Evolutionary conservation across 2,113 vertebrate genomes (phyloP), one percentile per base, ranked within the genome.

Genomic region (Oostethus manadensis): DNA sequence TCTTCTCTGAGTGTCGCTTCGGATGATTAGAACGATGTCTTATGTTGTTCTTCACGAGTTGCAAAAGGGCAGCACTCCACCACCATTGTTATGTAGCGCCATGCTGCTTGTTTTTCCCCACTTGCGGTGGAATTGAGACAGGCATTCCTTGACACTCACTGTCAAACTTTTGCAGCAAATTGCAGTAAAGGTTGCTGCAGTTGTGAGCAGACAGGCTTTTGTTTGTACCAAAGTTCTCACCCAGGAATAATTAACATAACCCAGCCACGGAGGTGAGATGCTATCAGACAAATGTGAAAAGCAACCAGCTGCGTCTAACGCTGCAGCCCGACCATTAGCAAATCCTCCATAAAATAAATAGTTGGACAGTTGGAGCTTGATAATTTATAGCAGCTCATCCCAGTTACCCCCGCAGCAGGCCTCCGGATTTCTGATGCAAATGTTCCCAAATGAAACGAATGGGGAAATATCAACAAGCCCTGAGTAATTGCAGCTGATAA

Each of bases 401-500:
- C 51, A 1, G 81, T 79, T 78, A 74, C 74, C 83, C 85, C 83
- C 73, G 73, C 83, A 86, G 84, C 84, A 54, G 73, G 76, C 87
- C 76, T 80, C 79, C 75, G 80, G 80, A 84, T 79, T 82, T 80
- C 64, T 70, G 57, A 86, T 85, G 84, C 75, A 81, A 78, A 85
- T 88, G 64, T 81, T 86, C 64, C 78, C 80, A 70, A 87, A 84
- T 83, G 71, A 79, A 88, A 85, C 71, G 74, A 85, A 83, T 73
- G 54, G 79, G 53, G 71, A 84, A 87, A 86, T 83, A 86, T 88
- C 85, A 87, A 85, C 84, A 83, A 77, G 73, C 70, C 68, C 74
- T 71, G 76, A 87, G 80, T 86, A 87, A 86, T 86, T 87, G 83
- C 74, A 15, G 57, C 77, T 87, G 82, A 81, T 86, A 77, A 86